Evolutionary conservation across 1,140 invertebrate genomes (phyloP), one percentile per base, ranked within the genome.

Genomic region (Diprion similis): DNA sequence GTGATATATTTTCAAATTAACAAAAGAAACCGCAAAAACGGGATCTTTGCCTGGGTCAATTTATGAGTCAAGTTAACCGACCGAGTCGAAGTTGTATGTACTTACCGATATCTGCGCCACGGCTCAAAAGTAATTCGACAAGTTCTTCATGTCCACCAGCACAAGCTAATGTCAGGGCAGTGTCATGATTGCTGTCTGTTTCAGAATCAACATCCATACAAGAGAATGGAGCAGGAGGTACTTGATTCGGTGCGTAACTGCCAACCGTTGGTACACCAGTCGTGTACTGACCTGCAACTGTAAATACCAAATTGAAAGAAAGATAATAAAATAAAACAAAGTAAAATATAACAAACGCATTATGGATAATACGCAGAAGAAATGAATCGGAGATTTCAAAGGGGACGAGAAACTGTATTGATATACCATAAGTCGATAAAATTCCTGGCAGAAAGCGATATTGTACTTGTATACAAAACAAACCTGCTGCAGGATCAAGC

Each of bases 121-220:
- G 92, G 72, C 91, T 92, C 1, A 99, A 90, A 18, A 99, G 90
- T 78, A 99, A 89, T 84, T 96, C 95, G 8, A 99, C 97, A 0
- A 99, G 90, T 81, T 99, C 97, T 82, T 97, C 95, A 84, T 99
- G 97, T 0, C 98, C 98, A 72, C 97, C 98, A 75, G 97, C 96
- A 89, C 98, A 99, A 13, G 98, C 98, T 70, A 99, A 89, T 8
- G 98, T 99, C 45, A 99, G 89, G 47, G 98, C 97, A 24, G 98
- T 99, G 86, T 99, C 98, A 88, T 98, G 97, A 89, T 99, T 99
- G 73, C 95, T 97, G 83, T 99, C 98, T 0, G 98, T 99, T 87
- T 98, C 96, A 11, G 96, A 96, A 89, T 99, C 96, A 67, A 99
- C 94, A 85, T 98, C 96, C 88, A 96, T 95, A 74, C 92, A 92